Evolutionary conservation across 1,140 invertebrate genomes (phyloP).

Genomic region (Camponotus pennsylvanicus): DNA sequence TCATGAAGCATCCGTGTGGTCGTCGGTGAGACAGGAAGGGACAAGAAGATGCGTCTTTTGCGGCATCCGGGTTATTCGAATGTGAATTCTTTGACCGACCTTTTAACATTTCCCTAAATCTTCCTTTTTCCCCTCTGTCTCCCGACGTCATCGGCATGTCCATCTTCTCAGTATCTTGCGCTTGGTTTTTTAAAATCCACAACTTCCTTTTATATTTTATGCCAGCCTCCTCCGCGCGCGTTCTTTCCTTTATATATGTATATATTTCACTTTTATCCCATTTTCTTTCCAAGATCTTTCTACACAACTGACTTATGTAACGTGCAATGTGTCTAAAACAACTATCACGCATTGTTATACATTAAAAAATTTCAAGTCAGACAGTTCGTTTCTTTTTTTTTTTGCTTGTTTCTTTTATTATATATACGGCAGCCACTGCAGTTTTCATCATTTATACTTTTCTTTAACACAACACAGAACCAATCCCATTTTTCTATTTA

Average conservation of each 20-base stretch:
- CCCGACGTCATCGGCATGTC: constrained; percentile 18
- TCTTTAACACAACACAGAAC: neutral
- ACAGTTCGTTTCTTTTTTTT: neutral
- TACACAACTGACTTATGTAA: neutral
- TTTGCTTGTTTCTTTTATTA: neutral
- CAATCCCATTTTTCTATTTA: constrained; percentile 29
- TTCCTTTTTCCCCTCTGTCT: neutral
- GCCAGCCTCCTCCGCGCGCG: neutral
- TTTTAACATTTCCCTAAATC: neutral
- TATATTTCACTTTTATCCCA: neutral
- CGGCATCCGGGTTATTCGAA: constrained; percentile 51
- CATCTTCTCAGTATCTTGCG: constrained; percentile 2
- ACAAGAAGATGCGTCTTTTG: constrained; percentile 31
- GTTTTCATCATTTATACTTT: constrained; percentile 1
- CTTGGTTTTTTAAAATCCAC: constrained; percentile 45
- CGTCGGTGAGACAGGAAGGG: constrained; percentile 23
- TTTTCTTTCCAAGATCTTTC: constrained; percentile 32
- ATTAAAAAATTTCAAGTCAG: constrained; percentile 38
- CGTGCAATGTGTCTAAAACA: constrained; percentile 13
- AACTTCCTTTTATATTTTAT: constrained; percentile 26
- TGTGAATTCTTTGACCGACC: constrained; percentile 70
- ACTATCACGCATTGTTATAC: constrained; percentile 37
- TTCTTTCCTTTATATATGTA: constrained; percentile 40
- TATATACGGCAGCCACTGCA: neutral
- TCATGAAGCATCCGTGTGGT: constrained; percentile 27